Conservation (phyloP, 92 coral and sea anemone species). For the Paragorgia papillata region DNA sequence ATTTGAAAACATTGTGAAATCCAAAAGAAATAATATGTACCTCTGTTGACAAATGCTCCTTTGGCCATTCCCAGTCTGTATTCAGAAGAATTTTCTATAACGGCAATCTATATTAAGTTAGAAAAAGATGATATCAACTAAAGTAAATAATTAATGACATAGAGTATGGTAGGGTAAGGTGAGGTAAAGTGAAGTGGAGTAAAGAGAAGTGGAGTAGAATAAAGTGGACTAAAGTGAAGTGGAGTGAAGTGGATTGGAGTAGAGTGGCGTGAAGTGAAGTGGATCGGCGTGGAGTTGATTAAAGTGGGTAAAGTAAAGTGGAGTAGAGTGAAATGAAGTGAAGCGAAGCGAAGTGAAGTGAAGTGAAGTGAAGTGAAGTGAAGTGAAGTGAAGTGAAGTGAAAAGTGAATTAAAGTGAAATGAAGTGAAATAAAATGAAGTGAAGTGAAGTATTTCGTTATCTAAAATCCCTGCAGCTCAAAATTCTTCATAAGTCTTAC, state of each 20-base stretch:
- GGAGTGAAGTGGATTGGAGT: no score
- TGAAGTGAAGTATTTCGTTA: no score
- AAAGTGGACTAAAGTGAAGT: no score
- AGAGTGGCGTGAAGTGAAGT: no score
- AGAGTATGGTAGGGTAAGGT: neutral
- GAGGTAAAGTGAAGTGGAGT: neutral
- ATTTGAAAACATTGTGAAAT: no score
- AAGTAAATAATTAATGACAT: neutral
- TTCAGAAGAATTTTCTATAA: slow-evolving; percentile 17
- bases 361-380: neutral
- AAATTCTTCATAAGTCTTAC: no score
- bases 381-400: no score
- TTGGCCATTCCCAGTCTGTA: slow-evolving; percentile 18
- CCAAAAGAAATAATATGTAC: neutral
- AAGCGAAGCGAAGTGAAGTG: neutral
- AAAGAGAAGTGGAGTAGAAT: neutral
- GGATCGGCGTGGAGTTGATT: no score
- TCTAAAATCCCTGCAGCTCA: no score
- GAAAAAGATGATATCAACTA: neutral
- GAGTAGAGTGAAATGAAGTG: no score
- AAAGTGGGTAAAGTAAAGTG: neutral
- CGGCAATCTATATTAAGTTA: slow-evolving; percentile 19
- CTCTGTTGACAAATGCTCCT: slow-evolving; percentile 21
- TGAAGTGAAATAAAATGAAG: no score
- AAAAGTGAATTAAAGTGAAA: no score